phyloP scores from a whole-genome alignment of 1,140 invertebrate species.

The Heliconius hewitsoni region DNA sequence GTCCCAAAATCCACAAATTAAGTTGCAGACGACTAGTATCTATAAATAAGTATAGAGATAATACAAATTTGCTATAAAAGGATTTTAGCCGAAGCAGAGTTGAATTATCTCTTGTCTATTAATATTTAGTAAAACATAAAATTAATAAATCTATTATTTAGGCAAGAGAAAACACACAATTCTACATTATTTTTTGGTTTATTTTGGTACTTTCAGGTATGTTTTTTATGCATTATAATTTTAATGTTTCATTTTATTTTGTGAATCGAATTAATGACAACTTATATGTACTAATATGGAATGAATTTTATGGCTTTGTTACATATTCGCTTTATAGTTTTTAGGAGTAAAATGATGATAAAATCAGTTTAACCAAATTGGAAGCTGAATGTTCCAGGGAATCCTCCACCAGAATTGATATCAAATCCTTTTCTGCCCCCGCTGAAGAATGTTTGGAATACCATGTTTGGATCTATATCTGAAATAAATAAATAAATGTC shows the following conservation, averaged over 20 bases:
- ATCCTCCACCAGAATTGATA: conserved; percentile 74
- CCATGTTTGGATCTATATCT: conserved; percentile 89
- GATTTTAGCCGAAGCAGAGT: not conserved
- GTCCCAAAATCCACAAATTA: too few species aligned
- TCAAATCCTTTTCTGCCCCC: conserved; percentile 77
- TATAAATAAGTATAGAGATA: too few species aligned
- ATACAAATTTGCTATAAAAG: not conserved
- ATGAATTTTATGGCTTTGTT: conserved; percentile 33
- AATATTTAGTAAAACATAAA: conserved; percentile 13
- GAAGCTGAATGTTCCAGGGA: conserved; percentile 84
- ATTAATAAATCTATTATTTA: conserved; percentile 12
- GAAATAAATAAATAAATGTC: conserved; percentile 56
- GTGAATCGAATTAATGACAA: conserved; percentile 11
- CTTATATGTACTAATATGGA: conserved; percentile 44
- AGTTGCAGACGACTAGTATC: too few species aligned
- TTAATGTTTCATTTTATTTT: not conserved
- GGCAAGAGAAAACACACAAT: conserved; percentile 32
- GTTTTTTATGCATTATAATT: not conserved
- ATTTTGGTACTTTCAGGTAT: conserved; percentile 36
- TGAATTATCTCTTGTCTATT: conserved; percentile 1
- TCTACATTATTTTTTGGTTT: conserved; percentile 38
- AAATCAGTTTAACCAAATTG: conserved; percentile 83
- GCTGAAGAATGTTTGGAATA: conserved; percentile 91
- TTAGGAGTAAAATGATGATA: not conserved
- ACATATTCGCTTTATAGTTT: not conserved